Conservation (phyloP, 37 sponge, comb jelly and placozoan genomes). For the Spongilla lacustris region DNA sequence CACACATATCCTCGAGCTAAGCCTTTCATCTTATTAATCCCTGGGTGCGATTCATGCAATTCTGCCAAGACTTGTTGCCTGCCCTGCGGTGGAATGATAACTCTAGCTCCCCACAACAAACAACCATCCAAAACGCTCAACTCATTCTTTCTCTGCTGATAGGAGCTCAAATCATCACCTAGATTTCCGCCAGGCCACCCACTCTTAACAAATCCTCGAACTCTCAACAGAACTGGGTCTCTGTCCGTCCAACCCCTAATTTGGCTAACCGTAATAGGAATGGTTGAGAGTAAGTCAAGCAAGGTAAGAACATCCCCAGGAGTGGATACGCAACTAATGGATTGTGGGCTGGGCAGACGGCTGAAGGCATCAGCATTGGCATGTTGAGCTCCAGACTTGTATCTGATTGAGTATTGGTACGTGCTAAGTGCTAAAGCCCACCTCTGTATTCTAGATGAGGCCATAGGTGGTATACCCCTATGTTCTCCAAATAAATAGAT, state of each 20-base stretch:
- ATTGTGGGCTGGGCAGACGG: neutral
- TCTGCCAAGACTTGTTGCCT: neutral
- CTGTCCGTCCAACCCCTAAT: conserved; percentile 31
- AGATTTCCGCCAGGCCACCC: conserved; percentile 1
- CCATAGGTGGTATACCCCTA: conserved; percentile 16
- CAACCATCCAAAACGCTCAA: conserved; percentile 26
- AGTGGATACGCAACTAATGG: neutral
- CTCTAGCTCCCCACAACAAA: conserved; percentile 27
- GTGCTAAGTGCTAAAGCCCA: conserved; percentile 42
- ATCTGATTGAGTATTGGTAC: conserved; percentile 18
- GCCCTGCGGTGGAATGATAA: conserved; percentile 6
- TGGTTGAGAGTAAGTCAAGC: neutral
- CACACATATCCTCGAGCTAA: conserved; percentile 32
- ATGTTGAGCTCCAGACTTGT: conserved; percentile 13
- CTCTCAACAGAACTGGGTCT: conserved; percentile 17
- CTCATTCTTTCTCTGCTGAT: neutral
- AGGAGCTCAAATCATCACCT: neutral
- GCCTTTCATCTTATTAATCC: conserved; percentile 26
- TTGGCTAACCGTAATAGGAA: neutral
- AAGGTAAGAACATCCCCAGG: conserved; percentile 30
- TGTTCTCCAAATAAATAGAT: conserved; percentile 7
- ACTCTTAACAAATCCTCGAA: neutral
- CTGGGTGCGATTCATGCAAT: conserved; percentile 41
- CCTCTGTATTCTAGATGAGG: conserved; percentile 31
- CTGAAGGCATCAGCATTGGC: conserved; percentile 45